Conservation (phyloP, 2,888 invertebrate genomes). For the Lottia gigantea region DNA sequence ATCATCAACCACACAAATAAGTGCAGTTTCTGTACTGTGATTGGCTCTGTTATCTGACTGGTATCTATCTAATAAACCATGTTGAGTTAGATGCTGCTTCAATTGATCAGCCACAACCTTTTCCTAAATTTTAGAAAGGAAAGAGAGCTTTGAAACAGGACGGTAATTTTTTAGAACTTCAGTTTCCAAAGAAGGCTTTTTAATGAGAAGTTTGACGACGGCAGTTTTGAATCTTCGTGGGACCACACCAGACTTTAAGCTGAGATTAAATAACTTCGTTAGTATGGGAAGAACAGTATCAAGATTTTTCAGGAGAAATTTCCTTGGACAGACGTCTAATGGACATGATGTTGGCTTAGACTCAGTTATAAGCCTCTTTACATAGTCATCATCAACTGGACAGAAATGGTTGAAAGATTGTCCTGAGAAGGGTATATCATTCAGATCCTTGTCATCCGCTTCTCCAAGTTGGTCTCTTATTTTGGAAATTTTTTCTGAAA, state of each 20-base stretch:
- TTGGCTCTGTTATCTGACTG: no score
- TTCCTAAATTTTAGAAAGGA: neutral
- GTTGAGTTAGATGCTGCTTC: no score
- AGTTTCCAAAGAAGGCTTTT: neutral
- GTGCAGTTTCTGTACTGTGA: no score
- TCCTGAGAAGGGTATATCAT: neutral
- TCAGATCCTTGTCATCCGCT: no score
- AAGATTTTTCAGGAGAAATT: neutral
- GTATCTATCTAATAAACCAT: no score
- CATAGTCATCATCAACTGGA: neutral
- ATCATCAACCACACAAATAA: no score
- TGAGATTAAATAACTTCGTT: neutral
- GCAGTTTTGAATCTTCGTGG: neutral
- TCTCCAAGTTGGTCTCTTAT: no score
- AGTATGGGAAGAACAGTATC: neutral
- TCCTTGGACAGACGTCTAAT: neutral
- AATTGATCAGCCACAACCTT: neutral
- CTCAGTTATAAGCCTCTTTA: no score
- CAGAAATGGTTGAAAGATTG: neutral
- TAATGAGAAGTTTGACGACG: neutral
- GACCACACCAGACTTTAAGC: neutral
- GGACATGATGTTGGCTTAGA: neutral
- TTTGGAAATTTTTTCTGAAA: neutral
- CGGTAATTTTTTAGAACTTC: neutral
- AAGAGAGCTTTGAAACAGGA: neutral